Evolutionary conservation across 2,113 vertebrate genomes (phyloP).

Genomic region (Pampusana beccarii): DNA sequence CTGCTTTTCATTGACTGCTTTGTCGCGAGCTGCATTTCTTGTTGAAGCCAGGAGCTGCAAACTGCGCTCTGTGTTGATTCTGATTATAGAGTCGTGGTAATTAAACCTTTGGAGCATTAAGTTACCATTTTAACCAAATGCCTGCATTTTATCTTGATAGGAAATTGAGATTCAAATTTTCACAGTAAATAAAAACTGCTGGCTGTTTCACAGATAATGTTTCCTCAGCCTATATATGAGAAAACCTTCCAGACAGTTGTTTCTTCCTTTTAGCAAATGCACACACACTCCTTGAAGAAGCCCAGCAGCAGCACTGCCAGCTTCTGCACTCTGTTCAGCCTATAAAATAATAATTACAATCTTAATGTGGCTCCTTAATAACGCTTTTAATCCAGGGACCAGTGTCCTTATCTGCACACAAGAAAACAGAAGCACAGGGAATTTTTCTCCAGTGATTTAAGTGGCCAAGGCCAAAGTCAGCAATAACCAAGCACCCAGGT

Average conservation of each 20-base stretch:
- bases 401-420: neutral
- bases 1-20: neutral
- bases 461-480: neutral
- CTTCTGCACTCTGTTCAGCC: neutral
- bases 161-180: constrained; percentile 44
- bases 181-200: constrained; percentile 56
- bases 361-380: neutral
- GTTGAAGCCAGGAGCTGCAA: neutral
- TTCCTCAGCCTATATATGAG: neutral
- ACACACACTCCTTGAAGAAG: neutral
- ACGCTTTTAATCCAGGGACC: neutral
- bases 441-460: neutral
- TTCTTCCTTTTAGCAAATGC: neutral
- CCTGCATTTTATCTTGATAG: constrained; percentile 51
- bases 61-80: neutral
- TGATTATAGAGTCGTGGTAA: constrained; percentile 33
- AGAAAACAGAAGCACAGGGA: neutral
- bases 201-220: constrained; percentile 15
- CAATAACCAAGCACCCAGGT: neutral
- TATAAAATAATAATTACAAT: neutral
- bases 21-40: neutral
- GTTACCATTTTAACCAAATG: constrained; percentile 64
- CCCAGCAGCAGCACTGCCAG: neutral
- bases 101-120: constrained; percentile 65
- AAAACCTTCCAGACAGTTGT: neutral